These are phyloP conservation scores for Rhinogobio ventralis DNA, from an alignment of 2,797 vertebrate species.

Conservation along the genomic window DNA sequence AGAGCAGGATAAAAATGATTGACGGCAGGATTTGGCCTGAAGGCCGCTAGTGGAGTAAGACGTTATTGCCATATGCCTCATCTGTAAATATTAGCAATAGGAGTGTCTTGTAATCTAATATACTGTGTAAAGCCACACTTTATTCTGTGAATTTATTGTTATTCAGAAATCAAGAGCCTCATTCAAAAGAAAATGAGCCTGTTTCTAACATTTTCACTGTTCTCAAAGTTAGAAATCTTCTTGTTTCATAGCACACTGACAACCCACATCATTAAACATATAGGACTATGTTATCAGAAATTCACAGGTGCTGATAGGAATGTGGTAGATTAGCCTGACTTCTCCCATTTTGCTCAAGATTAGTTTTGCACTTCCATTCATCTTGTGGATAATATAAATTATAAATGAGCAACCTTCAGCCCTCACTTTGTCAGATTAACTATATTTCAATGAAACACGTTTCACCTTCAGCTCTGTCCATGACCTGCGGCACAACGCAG, in stretches of 20 bases:
- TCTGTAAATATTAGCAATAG: constrained; percentile 2
- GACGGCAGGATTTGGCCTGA: not conserved
- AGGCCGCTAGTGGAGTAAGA: not conserved
- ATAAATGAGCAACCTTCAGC: constrained; percentile 59
- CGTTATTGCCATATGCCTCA: not conserved
- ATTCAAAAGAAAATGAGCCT: not conserved
- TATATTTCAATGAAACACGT: constrained; percentile 60
- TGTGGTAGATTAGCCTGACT: constrained; percentile 52
- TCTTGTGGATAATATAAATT: constrained; percentile 66
- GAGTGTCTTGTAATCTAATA: constrained; percentile 1
- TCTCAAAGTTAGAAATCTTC: not conserved
- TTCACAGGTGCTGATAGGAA: constrained; percentile 33
- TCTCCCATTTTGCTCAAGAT: constrained; percentile 66
- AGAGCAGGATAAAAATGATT: not conserved
- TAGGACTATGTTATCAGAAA: constrained; percentile 40
- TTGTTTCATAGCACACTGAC: not conserved
- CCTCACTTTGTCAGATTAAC: constrained; percentile 64
- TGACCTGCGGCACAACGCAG: constrained; percentile 51
- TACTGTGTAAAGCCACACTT: not conserved
- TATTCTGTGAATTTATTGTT: not conserved
- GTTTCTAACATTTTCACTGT: not conserved
- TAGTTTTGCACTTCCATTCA: constrained; percentile 66
- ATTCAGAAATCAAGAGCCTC: not conserved
- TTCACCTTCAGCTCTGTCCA: constrained; percentile 59
- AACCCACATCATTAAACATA: constrained; percentile 12